phyloP scores from a whole-genome alignment of 2,797 vertebrate species.

The Sciaenops ocellatus region DNA sequence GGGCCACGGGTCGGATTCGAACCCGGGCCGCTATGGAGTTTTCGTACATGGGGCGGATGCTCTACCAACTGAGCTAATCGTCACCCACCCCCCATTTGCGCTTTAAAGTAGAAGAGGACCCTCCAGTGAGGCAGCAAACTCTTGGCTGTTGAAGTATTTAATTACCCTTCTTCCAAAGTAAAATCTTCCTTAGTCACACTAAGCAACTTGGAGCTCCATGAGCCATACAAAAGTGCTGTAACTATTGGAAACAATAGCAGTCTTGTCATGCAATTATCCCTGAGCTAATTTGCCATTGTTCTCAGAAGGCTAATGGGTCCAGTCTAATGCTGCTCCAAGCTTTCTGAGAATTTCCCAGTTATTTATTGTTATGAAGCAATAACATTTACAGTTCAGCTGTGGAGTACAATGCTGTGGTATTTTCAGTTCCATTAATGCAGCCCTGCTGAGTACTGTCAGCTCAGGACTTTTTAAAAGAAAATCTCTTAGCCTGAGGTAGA shows the following conservation, averaged over 20 bases:
- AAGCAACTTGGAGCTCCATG: conserved; percentile 1
- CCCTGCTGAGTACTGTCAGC: conserved; percentile 23
- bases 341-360: conserved; percentile 36
- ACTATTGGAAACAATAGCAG: conserved; percentile 36
- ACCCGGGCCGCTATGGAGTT: too few relatives aligned
- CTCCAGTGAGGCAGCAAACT: conserved; percentile 1
- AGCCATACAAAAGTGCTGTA: conserved; percentile 7
- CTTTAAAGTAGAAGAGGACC: not conserved
- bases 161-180: conserved; percentile 2
- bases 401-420: conserved; percentile 24
- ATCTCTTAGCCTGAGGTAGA: not conserved
- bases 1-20: too few relatives aligned
- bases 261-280: conserved; percentile 10
- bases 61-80: too few relatives aligned
- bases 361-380: conserved; percentile 52
- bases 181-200: conserved; percentile 22
- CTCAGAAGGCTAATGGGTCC: conserved; percentile 40
- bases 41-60: too few relatives aligned
- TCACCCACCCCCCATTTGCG: not conserved
- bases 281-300: conserved; percentile 48
- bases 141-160: not conserved
- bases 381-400: conserved; percentile 50
- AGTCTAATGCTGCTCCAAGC: conserved; percentile 14
- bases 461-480: conserved; percentile 31
- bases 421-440: conserved; percentile 43